phyloP scores from a whole-genome alignment of 2,797 vertebrate genomes.

The Enteromius argenteus region DNA sequence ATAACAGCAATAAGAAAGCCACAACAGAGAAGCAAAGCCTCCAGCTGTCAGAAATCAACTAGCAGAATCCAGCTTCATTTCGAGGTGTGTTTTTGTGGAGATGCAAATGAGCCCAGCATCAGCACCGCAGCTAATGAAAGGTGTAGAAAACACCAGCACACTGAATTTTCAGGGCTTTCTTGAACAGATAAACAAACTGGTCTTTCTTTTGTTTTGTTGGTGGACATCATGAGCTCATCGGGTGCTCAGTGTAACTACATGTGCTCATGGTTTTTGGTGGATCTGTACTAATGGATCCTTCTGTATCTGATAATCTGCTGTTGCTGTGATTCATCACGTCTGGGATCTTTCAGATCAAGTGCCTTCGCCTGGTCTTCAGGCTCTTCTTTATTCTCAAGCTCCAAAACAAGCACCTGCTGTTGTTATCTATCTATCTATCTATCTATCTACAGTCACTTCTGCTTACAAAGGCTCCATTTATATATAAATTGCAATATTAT shows the following conservation, averaged over 20 bases:
- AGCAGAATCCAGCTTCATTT: not conserved
- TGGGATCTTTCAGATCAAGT: slow-evolving; percentile 40
- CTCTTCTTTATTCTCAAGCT: not conserved
- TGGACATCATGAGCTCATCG: not conserved
- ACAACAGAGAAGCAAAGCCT: not conserved
- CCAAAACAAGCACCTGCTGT: not conserved
- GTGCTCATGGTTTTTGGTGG: not conserved
- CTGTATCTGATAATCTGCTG: slow-evolving; percentile 18
- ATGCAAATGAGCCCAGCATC: slow-evolving; percentile 1
- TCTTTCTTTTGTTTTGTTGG: not conserved
- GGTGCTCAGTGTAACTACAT: not conserved
- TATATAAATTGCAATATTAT: too few relatives aligned
- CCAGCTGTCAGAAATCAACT: slow-evolving; percentile 16
- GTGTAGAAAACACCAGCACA: not conserved
- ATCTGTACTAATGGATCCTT: slow-evolving; percentile 21
- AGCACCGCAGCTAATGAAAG: not conserved
- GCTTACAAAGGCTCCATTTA: too few relatives aligned
- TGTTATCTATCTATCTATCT: not conserved
- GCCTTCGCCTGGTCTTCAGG: slow-evolving; percentile 26
- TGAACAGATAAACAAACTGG: not conserved
- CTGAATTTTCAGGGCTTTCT: not conserved
- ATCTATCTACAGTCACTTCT: too few relatives aligned
- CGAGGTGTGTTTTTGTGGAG: not conserved
- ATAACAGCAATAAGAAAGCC: not conserved
- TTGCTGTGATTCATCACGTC: not conserved